Conservation (phyloP, 2,888 invertebrate genomes). For the Athripsodes cinereus region DNA sequence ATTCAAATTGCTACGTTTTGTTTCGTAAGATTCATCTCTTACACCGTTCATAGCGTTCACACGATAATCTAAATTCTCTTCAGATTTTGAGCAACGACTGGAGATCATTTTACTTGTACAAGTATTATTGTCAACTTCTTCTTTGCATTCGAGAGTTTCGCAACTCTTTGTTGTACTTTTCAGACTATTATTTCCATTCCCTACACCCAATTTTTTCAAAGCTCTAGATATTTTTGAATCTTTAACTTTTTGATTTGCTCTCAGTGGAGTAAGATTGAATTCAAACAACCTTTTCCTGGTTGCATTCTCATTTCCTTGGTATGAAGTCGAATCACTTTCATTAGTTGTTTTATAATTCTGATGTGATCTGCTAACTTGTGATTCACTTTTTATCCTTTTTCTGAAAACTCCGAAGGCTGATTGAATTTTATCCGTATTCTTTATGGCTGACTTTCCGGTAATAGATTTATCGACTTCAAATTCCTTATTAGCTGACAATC, state of each 20-base stretch:
- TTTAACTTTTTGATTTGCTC: conserved; percentile 40
- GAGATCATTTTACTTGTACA: conserved; percentile 29
- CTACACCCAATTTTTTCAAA: conserved; percentile 37
- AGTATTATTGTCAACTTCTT: conserved; percentile 29
- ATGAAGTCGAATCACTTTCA: conserved; percentile 12
- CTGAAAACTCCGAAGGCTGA: conserved; percentile 39
- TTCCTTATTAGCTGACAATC: background rate
- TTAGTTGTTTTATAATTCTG: conserved; percentile 2
- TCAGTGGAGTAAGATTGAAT: conserved; percentile 40
- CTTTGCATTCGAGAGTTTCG: conserved; percentile 40
- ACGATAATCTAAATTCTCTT: conserved; percentile 18
- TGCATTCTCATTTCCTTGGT: conserved; percentile 33
- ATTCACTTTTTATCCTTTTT: conserved; percentile 49
- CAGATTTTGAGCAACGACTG: conserved; percentile 32
- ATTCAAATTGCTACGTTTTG: conserved; percentile 36
- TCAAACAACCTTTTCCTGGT: conserved; percentile 48
- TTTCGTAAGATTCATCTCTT: conserved; percentile 19
- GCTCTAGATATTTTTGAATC: conserved; percentile 45
- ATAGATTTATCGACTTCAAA: conserved; percentile 14
- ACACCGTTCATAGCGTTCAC: background rate
- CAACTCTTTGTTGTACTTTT: conserved; percentile 35
- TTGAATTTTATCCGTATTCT: conserved; percentile 33
- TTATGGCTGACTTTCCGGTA: conserved; percentile 28
- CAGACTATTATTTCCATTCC: conserved; percentile 29
- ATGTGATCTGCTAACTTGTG: conserved; percentile 34